phyloP scores from a whole-genome alignment of 2,797 vertebrate species.

The Phyllotis vaccarum region DNA sequence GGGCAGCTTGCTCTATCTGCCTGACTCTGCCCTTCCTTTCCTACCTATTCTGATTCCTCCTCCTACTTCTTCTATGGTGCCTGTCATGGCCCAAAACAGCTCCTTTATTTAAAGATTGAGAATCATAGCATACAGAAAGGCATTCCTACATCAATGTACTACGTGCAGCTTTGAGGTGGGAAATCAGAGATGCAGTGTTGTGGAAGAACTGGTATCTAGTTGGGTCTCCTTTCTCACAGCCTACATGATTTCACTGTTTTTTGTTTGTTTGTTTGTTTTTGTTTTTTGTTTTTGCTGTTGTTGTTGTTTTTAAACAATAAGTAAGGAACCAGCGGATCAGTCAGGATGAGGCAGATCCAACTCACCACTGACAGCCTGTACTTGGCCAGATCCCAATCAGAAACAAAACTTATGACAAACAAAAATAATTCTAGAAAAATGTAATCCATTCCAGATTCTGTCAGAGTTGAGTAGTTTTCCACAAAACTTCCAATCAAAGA shows the following conservation, averaged over 20 bases:
- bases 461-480: not conserved
- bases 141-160: too few species aligned
- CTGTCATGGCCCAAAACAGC: too few species aligned
- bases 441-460: not conserved
- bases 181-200: not conserved
- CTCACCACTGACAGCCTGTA: not conserved
- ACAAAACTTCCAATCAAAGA: not conserved
- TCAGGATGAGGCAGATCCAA: not conserved
- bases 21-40: too few species aligned
- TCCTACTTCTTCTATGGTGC: too few species aligned
- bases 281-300: too few species aligned
- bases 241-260: not conserved
- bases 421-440: slow-evolving; percentile 23
- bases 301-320: too few species aligned
- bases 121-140: too few species aligned
- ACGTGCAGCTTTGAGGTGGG: not conserved
- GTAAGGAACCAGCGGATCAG: not conserved
- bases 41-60: too few species aligned
- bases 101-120: too few species aligned
- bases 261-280: too few species aligned
- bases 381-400: not conserved
- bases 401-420: not conserved
- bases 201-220: not conserved
- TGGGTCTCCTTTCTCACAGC: not conserved
- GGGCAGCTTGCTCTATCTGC: too few species aligned